These are phyloP conservation scores for Cerastis leucographa DNA, from an alignment of 2,888 invertebrate species.

Conservation along the genomic window DNA sequence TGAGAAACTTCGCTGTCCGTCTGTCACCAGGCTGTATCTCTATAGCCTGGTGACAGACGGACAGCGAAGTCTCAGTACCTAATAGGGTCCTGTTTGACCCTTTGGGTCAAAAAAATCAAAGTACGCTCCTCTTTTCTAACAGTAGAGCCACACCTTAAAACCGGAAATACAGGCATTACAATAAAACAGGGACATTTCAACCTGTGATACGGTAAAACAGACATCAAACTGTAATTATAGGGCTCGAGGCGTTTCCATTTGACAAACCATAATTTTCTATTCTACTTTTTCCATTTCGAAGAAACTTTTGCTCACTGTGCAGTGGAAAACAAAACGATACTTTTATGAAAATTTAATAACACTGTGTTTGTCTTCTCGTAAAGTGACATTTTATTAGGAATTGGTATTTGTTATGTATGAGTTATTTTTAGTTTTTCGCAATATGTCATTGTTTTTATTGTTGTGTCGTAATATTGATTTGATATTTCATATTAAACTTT, in stretches of 20 bases:
- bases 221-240: conserved; percentile 61
- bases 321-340: conserved; percentile 17
- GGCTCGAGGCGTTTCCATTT: conserved; percentile 58
- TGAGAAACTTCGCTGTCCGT: too few species aligned
- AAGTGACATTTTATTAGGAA: conserved; percentile 5
- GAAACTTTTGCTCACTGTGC: conserved; percentile 38
- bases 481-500: background rate
- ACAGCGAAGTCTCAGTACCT: too few species aligned
- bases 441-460: background rate
- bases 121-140: background rate
- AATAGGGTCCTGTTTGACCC: too few species aligned
- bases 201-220: conserved; percentile 50
- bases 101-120: too few species aligned
- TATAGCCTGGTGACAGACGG: too few species aligned
- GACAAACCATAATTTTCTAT: conserved; percentile 65
- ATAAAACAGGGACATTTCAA: conserved; percentile 54
- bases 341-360: conserved; percentile 36
- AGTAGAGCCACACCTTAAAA: conserved; percentile 22
- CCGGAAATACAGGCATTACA: conserved; percentile 43
- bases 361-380: conserved; percentile 7
- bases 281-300: conserved; percentile 45
- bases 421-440: background rate
- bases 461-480: background rate
- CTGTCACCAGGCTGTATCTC: too few species aligned
- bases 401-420: too few species aligned